Evolutionary conservation across 2,888 invertebrate genomes (phyloP).

Genomic region (Muschampia plurimacula): DNA sequence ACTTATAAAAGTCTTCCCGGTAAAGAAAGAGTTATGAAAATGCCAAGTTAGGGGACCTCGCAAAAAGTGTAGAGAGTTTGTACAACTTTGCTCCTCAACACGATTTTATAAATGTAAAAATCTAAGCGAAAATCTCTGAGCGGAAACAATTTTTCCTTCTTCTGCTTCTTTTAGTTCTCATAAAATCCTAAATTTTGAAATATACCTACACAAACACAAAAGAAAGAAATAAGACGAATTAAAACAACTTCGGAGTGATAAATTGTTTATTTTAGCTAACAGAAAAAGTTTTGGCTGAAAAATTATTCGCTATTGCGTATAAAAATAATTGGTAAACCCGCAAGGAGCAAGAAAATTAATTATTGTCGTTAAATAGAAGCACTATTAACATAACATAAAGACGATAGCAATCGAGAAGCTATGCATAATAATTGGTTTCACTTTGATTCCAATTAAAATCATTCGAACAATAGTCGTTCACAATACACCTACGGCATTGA

Average conservation of each 20-base stretch:
- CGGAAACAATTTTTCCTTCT: slow-evolving; percentile 65
- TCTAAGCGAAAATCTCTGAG: slow-evolving; percentile 65
- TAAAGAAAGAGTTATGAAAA: slow-evolving; percentile 80
- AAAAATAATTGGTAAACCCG: slow-evolving; percentile 29
- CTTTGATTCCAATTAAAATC: slow-evolving; percentile 72
- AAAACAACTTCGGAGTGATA: slow-evolving; percentile 45
- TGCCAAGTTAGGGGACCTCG: slow-evolving; percentile 71
- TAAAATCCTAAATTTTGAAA: slow-evolving; percentile 41
- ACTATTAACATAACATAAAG: slow-evolving; percentile 59
- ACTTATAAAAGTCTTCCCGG: slow-evolving; percentile 72
- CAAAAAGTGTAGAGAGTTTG: slow-evolving; percentile 69
- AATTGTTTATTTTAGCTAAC: slow-evolving; percentile 44
- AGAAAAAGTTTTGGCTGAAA: slow-evolving; percentile 42
- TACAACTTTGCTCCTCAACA: slow-evolving; percentile 70
- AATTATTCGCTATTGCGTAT: slow-evolving; percentile 27
- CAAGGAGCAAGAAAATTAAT: slow-evolving; percentile 24
- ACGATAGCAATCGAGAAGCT: slow-evolving; percentile 68
- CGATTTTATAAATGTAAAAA: slow-evolving; percentile 78
- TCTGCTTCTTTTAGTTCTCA: slow-evolving; percentile 55
- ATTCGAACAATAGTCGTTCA: slow-evolving; percentile 63
- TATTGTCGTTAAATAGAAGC: slow-evolving; percentile 48
- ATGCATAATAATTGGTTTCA: slow-evolving; percentile 77
- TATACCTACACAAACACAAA: slow-evolving; percentile 33
- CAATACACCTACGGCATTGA: slow-evolving; percentile 21
- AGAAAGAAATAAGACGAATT: slow-evolving; percentile 46